phyloP scores from a whole-genome alignment of 2,797 vertebrate genomes.

The Aythya fuligula region DNA sequence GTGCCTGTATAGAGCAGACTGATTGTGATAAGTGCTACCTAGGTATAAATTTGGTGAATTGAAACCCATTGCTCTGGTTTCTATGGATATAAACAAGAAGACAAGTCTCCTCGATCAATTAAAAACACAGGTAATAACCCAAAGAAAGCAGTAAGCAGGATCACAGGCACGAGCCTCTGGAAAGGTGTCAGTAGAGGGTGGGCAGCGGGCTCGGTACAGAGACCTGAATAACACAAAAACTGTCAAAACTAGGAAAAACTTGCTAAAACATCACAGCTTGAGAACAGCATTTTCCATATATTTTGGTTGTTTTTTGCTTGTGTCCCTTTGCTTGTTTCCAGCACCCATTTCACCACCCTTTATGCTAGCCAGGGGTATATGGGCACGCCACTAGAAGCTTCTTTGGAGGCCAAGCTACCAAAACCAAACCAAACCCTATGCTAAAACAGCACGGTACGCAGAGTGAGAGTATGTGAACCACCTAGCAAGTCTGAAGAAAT shows the following conservation, averaged over 20 bases:
- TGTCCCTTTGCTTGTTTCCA: background rate
- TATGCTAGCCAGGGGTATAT: background rate
- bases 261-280: background rate
- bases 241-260: background rate
- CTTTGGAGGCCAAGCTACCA: background rate
- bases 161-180: background rate
- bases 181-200: background rate
- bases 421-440: background rate
- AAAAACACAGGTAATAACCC: background rate
- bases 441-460: background rate
- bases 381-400: background rate
- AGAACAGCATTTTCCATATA: background rate
- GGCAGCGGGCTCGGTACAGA: rapidly evolving
- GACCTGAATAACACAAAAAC: rapidly evolving
- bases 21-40: background rate
- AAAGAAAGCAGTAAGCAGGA: background rate
- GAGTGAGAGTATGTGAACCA: background rate
- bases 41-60: background rate
- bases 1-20: background rate
- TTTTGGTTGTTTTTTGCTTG: background rate
- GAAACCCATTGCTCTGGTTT: background rate
- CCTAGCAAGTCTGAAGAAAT: background rate
- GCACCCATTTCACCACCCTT: background rate
- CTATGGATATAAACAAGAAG: background rate
- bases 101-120: background rate